These are phyloP conservation scores for Riparia riparia DNA, from an alignment of 2,113 vertebrate species.

Conservation along the genomic window DNA sequence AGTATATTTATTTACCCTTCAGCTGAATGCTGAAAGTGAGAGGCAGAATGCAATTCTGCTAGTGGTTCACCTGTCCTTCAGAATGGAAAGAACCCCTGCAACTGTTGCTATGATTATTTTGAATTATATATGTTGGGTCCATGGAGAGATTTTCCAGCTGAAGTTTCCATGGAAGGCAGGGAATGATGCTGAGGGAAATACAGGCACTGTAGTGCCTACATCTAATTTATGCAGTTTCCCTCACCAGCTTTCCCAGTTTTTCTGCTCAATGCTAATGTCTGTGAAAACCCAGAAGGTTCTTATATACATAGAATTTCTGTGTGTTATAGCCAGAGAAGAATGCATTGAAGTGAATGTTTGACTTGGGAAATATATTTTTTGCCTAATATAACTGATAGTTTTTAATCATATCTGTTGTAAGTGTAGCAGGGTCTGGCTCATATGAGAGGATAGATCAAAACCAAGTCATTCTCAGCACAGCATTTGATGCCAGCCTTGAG, in stretches of 20 bases:
- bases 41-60: not conserved
- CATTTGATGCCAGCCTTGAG: not conserved
- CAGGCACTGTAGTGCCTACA: not conserved
- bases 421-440: not conserved
- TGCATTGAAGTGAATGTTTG: not conserved
- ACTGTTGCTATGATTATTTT: not conserved
- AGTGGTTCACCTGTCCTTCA: not conserved
- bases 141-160: conserved; percentile 19
- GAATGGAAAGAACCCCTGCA: not conserved
- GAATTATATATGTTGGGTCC: not conserved
- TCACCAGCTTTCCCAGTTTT: conserved; percentile 8
- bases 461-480: not conserved
- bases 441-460: conserved; percentile 43
- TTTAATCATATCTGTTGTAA: conserved; percentile 53
- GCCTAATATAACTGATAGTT: conserved; percentile 60
- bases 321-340: conserved; percentile 11
- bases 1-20: conserved; percentile 23
- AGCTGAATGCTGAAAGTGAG: not conserved
- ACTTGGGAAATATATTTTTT: conserved; percentile 64
- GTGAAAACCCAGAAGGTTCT: conserved; percentile 46
- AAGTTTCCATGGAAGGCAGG: conserved; percentile 26
- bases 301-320: conserved; percentile 18
- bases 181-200: not conserved
- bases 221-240: conserved; percentile 10
- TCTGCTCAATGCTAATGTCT: conserved; percentile 34